Evolutionary conservation across 1,140 invertebrate genomes (phyloP).

Genomic region (Chironomus striatipennis): DNA sequence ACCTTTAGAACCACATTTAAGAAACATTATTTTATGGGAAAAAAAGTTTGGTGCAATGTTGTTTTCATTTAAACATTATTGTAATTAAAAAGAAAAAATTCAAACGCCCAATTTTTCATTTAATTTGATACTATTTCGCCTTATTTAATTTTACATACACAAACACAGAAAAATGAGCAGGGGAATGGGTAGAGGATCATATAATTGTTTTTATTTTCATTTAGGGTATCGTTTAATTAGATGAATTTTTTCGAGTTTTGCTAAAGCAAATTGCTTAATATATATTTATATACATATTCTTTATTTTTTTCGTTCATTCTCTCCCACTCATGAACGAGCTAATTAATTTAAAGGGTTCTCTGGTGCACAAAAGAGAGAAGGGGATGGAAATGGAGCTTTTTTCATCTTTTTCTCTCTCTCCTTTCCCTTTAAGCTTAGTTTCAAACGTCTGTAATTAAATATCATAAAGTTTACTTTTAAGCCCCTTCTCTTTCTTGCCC

Average conservation of each 20-base stretch:
- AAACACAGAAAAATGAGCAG: background rate
- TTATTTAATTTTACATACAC: background rate
- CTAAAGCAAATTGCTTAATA: constrained; percentile 18
- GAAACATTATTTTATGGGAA: no score
- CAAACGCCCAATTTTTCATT: background rate
- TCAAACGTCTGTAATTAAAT: constrained; percentile 13
- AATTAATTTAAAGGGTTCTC: constrained; percentile 18
- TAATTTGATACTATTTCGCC: background rate
- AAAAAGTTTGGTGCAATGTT: no score
- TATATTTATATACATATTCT: background rate
- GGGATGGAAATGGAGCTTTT: background rate
- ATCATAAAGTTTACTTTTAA: constrained; percentile 14
- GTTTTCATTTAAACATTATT: no score
- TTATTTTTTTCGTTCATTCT: background rate
- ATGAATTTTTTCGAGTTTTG: constrained; percentile 20
- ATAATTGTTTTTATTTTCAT: constrained; percentile 22
- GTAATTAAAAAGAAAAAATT: background rate
- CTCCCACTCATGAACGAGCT: background rate
- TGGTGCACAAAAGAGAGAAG: background rate
- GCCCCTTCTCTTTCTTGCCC: background rate
- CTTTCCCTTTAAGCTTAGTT: background rate
- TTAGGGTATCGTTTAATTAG: constrained; percentile 21
- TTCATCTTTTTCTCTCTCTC: background rate
- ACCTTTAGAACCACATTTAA: no score
- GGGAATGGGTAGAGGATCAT: background rate